These are phyloP conservation scores for Hippopotamus amphibius DNA, from an alignment of 2,113 vertebrate genomes.

Conservation along the genomic window DNA sequence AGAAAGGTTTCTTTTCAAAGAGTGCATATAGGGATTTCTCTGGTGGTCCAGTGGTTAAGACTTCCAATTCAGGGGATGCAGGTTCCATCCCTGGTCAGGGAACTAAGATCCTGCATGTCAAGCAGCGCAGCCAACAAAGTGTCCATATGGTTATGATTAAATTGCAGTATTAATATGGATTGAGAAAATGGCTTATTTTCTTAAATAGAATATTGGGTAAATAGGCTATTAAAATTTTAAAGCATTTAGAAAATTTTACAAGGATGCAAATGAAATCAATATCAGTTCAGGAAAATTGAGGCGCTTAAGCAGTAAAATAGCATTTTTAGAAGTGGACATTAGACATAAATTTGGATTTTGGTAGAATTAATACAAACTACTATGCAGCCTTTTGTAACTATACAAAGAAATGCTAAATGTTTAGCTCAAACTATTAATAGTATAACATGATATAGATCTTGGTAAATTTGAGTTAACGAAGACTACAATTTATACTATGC, in stretches of 20 bases:
- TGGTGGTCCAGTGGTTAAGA: too few relatives aligned
- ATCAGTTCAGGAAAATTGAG: conserved; percentile 22
- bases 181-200: not conserved
- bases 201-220: not conserved
- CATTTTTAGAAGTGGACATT: not conserved
- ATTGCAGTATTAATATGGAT: not conserved
- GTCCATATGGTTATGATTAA: not conserved
- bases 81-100: too few relatives aligned
- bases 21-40: not conserved
- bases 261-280: not conserved
- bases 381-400: not conserved
- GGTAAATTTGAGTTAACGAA: not conserved
- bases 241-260: not conserved
- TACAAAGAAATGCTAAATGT: not conserved
- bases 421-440: not conserved
- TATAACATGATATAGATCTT: not conserved
- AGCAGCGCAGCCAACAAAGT: too few relatives aligned
- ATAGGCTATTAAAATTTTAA: not conserved
- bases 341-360: not conserved
- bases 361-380: conserved; percentile 4
- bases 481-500: not conserved
- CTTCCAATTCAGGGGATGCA: too few relatives aligned
- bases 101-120: too few relatives aligned
- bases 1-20: not conserved
- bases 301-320: not conserved